phyloP scores from a whole-genome alignment of 1,140 invertebrate genomes.

The Mizuhopecten yessoensis region DNA sequence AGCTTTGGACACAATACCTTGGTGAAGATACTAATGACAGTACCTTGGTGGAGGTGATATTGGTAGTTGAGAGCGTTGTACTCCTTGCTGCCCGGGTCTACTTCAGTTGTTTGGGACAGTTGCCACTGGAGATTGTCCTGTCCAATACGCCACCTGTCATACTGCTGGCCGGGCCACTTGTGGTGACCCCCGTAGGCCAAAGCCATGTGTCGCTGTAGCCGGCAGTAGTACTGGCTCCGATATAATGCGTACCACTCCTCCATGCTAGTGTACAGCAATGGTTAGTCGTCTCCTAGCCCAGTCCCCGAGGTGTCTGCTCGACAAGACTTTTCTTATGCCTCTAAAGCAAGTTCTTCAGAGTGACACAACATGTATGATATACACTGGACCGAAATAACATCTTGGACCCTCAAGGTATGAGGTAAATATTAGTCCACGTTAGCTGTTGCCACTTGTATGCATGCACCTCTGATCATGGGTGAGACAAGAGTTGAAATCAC shows the following conservation, averaged over 20 bases:
- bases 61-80: conserved; percentile 23
- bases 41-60: not conserved
- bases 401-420: conserved; percentile 2
- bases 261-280: conserved; percentile 18
- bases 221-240: conserved; percentile 6
- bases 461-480: not conserved
- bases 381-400: conserved; percentile 15
- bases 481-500: not conserved
- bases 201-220: not conserved
- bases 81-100: conserved; percentile 9
- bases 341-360: conserved; percentile 38
- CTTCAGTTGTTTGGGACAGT: not conserved
- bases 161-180: conserved; percentile 12
- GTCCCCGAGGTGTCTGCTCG: conserved; percentile 15
- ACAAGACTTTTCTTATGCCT: conserved; percentile 38
- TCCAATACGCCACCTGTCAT: conserved; percentile 6
- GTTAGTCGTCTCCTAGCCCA: conserved; percentile 1
- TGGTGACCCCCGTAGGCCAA: conserved; percentile 2
- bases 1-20: not conserved
- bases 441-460: not conserved
- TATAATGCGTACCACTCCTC: conserved; percentile 12
- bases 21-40: not conserved
- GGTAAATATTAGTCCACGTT: not conserved
- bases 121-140: not conserved
- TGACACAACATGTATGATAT: conserved; percentile 18